Evolutionary conservation across 2,113 vertebrate genomes (phyloP).

Genomic region (Epinephelus moara): DNA sequence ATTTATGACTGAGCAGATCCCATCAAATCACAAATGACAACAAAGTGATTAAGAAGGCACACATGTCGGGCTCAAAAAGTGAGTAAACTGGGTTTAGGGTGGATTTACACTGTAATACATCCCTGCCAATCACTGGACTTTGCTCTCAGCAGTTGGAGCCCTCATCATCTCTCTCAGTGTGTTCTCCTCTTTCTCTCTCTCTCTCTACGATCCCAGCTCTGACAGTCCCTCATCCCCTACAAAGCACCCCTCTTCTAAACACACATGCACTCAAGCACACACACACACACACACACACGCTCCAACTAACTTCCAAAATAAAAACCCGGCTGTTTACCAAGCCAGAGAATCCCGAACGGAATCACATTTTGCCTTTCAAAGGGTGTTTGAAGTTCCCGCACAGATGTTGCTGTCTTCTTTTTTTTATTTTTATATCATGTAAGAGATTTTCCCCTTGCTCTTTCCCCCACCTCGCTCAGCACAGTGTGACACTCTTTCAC

Average conservation of each 20-base stretch:
- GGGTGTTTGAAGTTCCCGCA: constrained; percentile 77
- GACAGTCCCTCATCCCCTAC: constrained; percentile 52
- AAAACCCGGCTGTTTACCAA: constrained; percentile 77
- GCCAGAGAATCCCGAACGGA: constrained; percentile 74
- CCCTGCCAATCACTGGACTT: constrained; percentile 56
- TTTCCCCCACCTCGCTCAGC: constrained; percentile 58
- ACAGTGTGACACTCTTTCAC: constrained; percentile 64
- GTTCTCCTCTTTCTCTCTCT: constrained; percentile 16
- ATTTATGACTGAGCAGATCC: constrained; percentile 26
- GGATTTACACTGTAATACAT: constrained; percentile 55
- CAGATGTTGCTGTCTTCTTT: constrained; percentile 73
- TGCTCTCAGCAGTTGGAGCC: constrained; percentile 29
- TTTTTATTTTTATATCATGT: constrained; percentile 62
- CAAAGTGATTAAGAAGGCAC: constrained; percentile 33
- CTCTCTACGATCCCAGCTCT: constrained; percentile 20
- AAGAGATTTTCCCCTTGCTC: constrained; percentile 51
- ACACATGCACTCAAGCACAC: constrained; percentile 46
- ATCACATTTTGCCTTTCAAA: constrained; percentile 79
- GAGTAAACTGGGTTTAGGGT: constrained; percentile 29
- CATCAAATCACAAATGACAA: constrained; percentile 37
- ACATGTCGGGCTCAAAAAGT: not conserved
- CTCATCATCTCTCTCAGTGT: constrained; percentile 34
- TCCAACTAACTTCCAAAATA: constrained; percentile 61
- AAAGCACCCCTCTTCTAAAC: constrained; percentile 38
- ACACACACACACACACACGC: constrained; percentile 41